Evolutionary conservation across 2,888 invertebrate species (phyloP).

Genomic region (Drosophila prolongata): DNA sequence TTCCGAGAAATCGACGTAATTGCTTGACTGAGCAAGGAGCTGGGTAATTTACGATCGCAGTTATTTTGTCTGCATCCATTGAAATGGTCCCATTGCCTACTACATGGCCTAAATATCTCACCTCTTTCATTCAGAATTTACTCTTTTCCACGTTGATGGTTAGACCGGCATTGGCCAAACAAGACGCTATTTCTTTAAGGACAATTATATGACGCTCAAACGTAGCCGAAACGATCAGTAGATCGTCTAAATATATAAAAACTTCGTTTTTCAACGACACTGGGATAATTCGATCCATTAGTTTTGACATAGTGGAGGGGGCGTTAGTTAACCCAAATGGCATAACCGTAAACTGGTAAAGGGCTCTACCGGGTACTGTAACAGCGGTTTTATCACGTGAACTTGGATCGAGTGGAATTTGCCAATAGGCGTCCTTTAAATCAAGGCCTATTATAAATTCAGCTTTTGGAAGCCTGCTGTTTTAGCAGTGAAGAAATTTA

Average conservation of each 20-base stretch:
- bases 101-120: slow-evolving; percentile 2
- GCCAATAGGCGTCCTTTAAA: not conserved
- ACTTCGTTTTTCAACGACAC: slow-evolving; percentile 4
- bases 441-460: slow-evolving; percentile 4
- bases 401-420: not conserved
- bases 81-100: slow-evolving; percentile 1
- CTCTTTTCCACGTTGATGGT: slow-evolving; percentile 3
- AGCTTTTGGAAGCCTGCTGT: slow-evolving; percentile 1
- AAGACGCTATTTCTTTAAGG: not conserved
- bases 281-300: not conserved
- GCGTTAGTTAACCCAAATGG: slow-evolving; percentile 1
- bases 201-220: slow-evolving; percentile 7
- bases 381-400: slow-evolving; percentile 5
- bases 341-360: slow-evolving; percentile 4
- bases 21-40: not conserved
- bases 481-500: too few species aligned
- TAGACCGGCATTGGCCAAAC: not conserved
- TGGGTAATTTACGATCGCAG: not conserved
- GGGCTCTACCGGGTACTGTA: not conserved
- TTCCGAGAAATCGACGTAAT: too few species aligned
- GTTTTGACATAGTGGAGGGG: not conserved
- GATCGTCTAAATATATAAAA: slow-evolving; percentile 17
- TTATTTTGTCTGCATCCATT: not conserved
- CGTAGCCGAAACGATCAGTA: slow-evolving; percentile 6
- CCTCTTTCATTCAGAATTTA: not conserved